A percentile compares a stretch with the other conserved stretches of the same genome.
phyloP scores from a whole-genome alignment of 2,113 vertebrate species.

The Picathartes gymnocephalus region DNA sequence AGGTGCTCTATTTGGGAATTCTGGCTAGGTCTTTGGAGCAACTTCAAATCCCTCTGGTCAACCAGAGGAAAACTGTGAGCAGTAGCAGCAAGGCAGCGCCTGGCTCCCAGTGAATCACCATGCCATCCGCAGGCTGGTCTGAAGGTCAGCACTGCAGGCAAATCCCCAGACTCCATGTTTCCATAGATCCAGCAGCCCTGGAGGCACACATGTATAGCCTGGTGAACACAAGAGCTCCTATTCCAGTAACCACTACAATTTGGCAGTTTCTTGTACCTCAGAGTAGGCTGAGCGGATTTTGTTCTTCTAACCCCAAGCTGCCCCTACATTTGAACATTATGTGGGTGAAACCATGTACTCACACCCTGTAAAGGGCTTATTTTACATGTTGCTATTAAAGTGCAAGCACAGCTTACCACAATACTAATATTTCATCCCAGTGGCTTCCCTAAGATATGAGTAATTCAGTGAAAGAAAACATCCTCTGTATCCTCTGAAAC shows the following conservation, averaged over 20 bases:
- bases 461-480: constrained; percentile 6
- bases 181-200: background rate
- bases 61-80: background rate
- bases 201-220: background rate
- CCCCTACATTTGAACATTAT: background rate
- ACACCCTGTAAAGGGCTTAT: background rate
- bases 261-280: background rate
- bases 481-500: constrained; percentile 7
- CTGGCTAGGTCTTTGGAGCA: background rate
- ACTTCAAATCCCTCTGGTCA: background rate
- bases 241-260: background rate
- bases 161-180: background rate
- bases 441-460: background rate
- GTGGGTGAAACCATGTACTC: background rate
- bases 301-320: background rate
- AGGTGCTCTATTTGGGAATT: background rate
- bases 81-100: background rate
- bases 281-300: background rate
- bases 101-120: background rate
- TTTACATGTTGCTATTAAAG: background rate
- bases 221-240: background rate
- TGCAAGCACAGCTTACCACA: background rate
- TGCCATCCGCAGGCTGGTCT: background rate
- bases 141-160: background rate
- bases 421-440: constrained; percentile 1